Percentiles rank a stretch among this genome's conserved stretches.
These are phyloP conservation scores for Tholera decimalis DNA, from an alignment of 2,888 invertebrate species.

Conservation along the genomic window DNA sequence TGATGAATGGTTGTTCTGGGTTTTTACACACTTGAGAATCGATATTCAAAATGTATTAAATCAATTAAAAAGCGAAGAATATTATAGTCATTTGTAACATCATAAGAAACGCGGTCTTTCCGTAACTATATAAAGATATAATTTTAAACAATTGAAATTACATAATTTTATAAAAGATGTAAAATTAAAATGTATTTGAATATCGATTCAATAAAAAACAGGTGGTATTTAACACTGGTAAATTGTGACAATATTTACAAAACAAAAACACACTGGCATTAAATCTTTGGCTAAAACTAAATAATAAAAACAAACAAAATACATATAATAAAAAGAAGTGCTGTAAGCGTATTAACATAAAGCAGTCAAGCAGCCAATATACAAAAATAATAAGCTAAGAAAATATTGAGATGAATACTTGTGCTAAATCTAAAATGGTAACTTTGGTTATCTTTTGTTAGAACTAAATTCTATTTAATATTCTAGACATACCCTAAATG, in stretches of 20 bases:
- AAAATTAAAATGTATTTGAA: slow-evolving; percentile 68
- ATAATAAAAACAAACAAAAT: slow-evolving; percentile 57
- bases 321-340: slow-evolving; percentile 58
- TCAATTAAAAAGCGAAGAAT: no score
- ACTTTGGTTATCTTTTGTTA: slow-evolving; percentile 59
- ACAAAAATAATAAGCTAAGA: slow-evolving; percentile 68
- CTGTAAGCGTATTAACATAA: slow-evolving; percentile 62
- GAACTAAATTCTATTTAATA: slow-evolving; percentile 74
- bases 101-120: no score
- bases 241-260: slow-evolving; percentile 74
- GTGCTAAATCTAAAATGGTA: slow-evolving; percentile 74
- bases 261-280: slow-evolving; percentile 65
- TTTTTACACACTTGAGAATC: slow-evolving; percentile 78
- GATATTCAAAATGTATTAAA: slow-evolving; percentile 83
- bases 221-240: slow-evolving; percentile 85
- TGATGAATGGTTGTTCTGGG: slow-evolving; percentile 82
- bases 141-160: no score
- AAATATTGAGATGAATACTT: slow-evolving; percentile 65
- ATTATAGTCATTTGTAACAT: no score
- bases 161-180: not conserved
- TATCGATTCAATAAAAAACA: slow-evolving; percentile 65
- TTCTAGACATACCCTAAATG: slow-evolving; percentile 91
- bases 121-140: no score
- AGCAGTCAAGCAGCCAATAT: slow-evolving; percentile 74
- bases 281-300: slow-evolving; percentile 63